Base-by-base conservation (phyloP, 2,888 invertebrate genomes). In the Penaeus monodon region DNA sequence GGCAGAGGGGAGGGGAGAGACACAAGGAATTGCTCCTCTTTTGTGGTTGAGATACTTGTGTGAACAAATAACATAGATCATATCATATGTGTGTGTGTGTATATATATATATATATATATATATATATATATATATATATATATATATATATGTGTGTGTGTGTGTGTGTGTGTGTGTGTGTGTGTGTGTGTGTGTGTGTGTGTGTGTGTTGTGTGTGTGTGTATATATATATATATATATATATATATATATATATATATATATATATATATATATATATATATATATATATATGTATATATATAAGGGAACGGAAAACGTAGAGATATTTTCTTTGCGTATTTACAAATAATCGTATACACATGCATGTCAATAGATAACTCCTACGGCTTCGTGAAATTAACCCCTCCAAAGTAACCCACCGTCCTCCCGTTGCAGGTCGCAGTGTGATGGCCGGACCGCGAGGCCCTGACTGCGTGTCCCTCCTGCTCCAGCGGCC, bases 381-480 rank as follows among this genome's bases (percentile, higher is more conserved):
- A 74, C 7, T 2, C 74, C 33, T 74, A 20, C 74, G 33, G 1
- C 24, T 1, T 74, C 49, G n/a, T n/a, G 20, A 70, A 49, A 49
- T 20, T 14, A 17, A 44, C 22, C 1, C 17, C 22, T 66, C 27
- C 10, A 27, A 63, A 14, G 1, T 12, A 33, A 44, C 29, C 2
- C 38, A n/a, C 22, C 8, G 33, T 29, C 4, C 24, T 49, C 24
- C 22, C 68, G 29, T 85, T 85, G 22, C 82, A 86, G 86, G 86
- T 66, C 22, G 68, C 68, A 82, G 81, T 86, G 86, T 86, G 82
- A 86, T 86, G 86, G 86, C 86, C 82, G 81, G 81, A 27, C 66
- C 38, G 14, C 73, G 64, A 38, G 44, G 38, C 24, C 63, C 66
- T 86, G 70, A 82, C 63, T 73, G 82, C 70, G 68, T 68, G 78